phyloP scores from a whole-genome alignment of 2,113 vertebrate species.

The Brachypteracias leptosomus region DNA sequence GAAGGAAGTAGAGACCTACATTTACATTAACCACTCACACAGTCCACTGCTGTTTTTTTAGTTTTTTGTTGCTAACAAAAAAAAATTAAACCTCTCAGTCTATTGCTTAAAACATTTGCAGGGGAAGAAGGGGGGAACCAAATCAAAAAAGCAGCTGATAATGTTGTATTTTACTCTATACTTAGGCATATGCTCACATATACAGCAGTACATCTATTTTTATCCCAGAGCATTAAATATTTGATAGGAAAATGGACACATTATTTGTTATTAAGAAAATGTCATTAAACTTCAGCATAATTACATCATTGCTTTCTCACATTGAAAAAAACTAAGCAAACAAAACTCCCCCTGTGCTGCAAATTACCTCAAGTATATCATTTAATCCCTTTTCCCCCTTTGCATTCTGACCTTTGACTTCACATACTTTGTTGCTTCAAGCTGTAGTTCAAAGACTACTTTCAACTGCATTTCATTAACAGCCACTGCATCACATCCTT shows the following conservation, averaged over 20 bases:
- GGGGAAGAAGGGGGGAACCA: accelerated
- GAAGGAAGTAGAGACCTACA: background rate
- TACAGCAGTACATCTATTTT: background rate
- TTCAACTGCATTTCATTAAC: background rate
- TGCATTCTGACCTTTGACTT: background rate
- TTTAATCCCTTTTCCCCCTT: background rate
- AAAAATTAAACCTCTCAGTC: background rate
- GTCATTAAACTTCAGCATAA: background rate
- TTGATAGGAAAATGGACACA: background rate
- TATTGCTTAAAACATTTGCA: background rate
- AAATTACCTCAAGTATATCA: background rate
- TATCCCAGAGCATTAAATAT: background rate
- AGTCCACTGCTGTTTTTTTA: background rate
- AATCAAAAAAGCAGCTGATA: background rate
- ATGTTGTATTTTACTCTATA: background rate
- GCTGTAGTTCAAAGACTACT: background rate
- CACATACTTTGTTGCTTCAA: background rate
- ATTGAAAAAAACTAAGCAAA: background rate
- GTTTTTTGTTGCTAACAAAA: background rate
- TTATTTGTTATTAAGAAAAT: background rate
- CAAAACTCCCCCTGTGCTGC: background rate
- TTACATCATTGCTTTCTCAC: background rate
- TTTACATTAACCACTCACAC: background rate
- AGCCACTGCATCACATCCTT: background rate
- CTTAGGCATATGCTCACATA: background rate